A percentile compares a stretch with the other conserved stretches of the same genome.
phyloP scores from a whole-genome alignment of 2,797 vertebrate genomes.

The Falco peregrinus region DNA sequence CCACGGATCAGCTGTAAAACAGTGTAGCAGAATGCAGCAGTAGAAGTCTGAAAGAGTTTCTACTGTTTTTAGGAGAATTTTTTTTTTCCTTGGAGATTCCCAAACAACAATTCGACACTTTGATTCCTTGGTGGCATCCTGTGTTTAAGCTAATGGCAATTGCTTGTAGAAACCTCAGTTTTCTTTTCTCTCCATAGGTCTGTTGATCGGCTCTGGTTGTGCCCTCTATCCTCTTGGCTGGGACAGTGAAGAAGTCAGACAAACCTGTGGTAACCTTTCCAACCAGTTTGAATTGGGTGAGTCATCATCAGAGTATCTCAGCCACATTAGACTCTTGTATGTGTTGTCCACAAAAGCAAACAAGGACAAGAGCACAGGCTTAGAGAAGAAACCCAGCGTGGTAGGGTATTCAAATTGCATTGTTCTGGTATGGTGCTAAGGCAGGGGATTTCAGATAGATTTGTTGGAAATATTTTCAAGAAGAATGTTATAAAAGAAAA shows the following conservation, averaged over 20 bases:
- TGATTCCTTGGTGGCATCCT: neutral
- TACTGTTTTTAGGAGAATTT: neutral
- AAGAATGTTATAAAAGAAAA: neutral
- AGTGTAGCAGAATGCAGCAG: neutral
- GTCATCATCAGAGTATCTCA: constrained; percentile 2
- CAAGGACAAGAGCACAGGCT: neutral
- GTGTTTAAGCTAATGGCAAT: neutral
- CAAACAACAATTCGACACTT: neutral
- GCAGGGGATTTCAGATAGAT: neutral
- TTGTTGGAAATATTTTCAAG: neutral
- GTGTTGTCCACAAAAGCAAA: neutral
- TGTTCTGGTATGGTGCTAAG: neutral
- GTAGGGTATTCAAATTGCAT: neutral
- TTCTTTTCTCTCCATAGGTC: constrained; percentile 76
- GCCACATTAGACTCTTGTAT: neutral
- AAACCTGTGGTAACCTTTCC: constrained; percentile 94
- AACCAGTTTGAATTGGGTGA: constrained; percentile 94
- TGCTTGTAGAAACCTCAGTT: neutral
- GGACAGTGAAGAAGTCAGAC: constrained; percentile 96
- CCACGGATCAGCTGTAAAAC: neutral
- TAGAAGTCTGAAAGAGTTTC: neutral
- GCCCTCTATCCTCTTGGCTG: constrained; percentile 96
- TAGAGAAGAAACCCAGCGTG: neutral
- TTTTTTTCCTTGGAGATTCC: neutral
- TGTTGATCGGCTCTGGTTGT: constrained; percentile 94